Conservation (phyloP, 1,140 invertebrate species). For the Drosophila sp. region DNA sequence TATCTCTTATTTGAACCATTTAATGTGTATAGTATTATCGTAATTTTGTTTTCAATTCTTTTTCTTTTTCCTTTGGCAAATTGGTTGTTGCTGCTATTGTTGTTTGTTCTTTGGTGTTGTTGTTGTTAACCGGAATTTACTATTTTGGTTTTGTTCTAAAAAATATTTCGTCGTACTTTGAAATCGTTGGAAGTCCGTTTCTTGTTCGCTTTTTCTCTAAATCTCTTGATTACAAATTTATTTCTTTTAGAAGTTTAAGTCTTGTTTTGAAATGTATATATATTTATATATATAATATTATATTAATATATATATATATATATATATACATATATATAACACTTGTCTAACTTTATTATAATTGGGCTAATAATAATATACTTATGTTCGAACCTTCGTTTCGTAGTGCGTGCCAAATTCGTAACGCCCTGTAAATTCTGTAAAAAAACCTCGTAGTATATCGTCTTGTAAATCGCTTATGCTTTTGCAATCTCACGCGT, state of each 20-base stretch:
- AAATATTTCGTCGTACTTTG: constrained; percentile 79
- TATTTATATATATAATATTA: constrained; percentile 42
- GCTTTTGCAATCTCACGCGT: constrained; percentile 6
- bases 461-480: constrained; percentile 13
- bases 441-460: constrained; percentile 67
- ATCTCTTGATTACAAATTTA: constrained; percentile 67
- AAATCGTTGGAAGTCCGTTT: constrained; percentile 83
- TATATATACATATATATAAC: constrained; percentile 29
- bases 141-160: constrained; percentile 47
- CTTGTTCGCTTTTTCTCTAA: constrained; percentile 22
- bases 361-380: constrained; percentile 12
- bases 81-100: constrained; percentile 43
- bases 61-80: constrained; percentile 62
- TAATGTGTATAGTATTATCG: not conserved
- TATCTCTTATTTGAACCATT: constrained; percentile 28
- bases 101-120: constrained; percentile 22
- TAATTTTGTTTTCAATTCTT: constrained; percentile 7
- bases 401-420: constrained; percentile 3
- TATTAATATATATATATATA: constrained; percentile 34
- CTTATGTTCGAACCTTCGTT: constrained; percentile 23
- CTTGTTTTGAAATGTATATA: constrained; percentile 65
- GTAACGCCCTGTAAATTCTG: constrained; percentile 62
- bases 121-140: constrained; percentile 56
- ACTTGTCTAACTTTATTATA: constrained; percentile 31
- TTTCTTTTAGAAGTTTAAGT: constrained; percentile 80